Evolutionary conservation across 2,113 vertebrate species (phyloP).

Genomic region (Chloropsis hardwickii): DNA sequence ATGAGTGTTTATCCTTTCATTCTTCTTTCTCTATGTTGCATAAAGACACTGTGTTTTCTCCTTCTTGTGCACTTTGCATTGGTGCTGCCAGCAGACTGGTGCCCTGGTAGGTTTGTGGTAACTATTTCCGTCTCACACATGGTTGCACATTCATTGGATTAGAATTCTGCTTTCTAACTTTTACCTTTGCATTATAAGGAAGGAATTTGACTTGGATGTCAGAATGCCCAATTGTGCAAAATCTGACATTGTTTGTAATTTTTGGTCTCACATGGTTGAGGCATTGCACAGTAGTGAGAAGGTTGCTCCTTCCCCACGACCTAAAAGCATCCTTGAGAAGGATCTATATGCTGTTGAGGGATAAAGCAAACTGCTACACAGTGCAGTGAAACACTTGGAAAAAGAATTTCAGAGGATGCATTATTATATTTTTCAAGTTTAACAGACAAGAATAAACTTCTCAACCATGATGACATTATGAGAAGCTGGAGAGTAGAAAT

Average conservation of each 20-base stretch:
- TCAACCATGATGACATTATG: background rate
- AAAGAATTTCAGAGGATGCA: background rate
- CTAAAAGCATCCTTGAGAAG: background rate
- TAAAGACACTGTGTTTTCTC: background rate
- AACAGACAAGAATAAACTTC: background rate
- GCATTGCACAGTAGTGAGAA: background rate
- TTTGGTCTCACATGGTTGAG: background rate
- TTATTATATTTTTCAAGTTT: background rate
- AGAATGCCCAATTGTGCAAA: accelerated
- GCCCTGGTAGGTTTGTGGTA: background rate
- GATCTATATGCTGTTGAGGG: background rate
- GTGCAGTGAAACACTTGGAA: background rate
- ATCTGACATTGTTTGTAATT: background rate
- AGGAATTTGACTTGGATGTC: background rate
- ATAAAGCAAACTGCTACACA: background rate
- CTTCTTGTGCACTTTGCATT: background rate
- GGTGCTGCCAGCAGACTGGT: background rate
- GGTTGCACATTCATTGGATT: background rate
- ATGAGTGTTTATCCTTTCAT: background rate
- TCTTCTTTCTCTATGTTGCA: background rate
- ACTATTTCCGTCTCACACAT: accelerated
- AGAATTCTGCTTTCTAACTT: background rate
- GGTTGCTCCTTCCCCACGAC: background rate
- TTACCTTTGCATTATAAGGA: background rate
- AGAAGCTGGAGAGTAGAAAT: background rate